Conservation (phyloP, 2,888 invertebrate genomes). For the Dynastes grantii region DNA sequence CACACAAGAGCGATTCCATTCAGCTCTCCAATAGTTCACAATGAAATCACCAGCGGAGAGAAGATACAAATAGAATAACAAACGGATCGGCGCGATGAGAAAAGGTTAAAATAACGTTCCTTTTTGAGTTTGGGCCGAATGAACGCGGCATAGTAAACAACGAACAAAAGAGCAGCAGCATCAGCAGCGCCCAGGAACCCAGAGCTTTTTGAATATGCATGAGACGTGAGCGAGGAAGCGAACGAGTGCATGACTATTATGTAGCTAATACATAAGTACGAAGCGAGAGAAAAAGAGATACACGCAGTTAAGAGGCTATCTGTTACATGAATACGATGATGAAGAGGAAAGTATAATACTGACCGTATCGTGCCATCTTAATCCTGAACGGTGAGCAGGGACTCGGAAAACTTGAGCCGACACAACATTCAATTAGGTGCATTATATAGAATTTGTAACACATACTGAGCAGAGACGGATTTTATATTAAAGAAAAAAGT, state of each 20-base stretch:
- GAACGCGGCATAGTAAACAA: slow-evolving; percentile 42
- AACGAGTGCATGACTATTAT: neutral
- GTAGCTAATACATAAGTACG: neutral
- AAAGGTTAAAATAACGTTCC: slow-evolving; percentile 51
- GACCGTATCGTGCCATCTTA: slow-evolving; percentile 67
- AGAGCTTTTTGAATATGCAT: slow-evolving; percentile 39
- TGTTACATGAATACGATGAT: slow-evolving; percentile 51
- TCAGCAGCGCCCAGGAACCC: slow-evolving; percentile 35
- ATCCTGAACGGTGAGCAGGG: slow-evolving; percentile 61
- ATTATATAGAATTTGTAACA: slow-evolving; percentile 60
- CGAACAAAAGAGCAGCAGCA: slow-evolving; percentile 49
- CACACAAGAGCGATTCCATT: slow-evolving; percentile 56
- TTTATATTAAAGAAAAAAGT: slow-evolving; percentile 3
- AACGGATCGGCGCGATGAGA: slow-evolving; percentile 45
- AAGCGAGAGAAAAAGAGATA: slow-evolving; percentile 27
- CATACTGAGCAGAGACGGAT: slow-evolving; percentile 48
- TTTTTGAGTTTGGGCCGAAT: slow-evolving; percentile 34
- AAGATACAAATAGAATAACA: slow-evolving; percentile 56
- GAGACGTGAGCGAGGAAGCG: slow-evolving; percentile 6
- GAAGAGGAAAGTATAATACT: slow-evolving; percentile 54
- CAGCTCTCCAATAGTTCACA: slow-evolving; percentile 42
- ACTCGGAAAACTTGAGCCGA: slow-evolving; percentile 61
- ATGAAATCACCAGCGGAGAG: slow-evolving; percentile 52
- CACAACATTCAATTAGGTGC: slow-evolving; percentile 64
- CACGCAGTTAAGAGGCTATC: slow-evolving; percentile 50